Conservation (phyloP, 2,797 vertebrate genomes). For the Mormyrus proboscirostris region DNA sequence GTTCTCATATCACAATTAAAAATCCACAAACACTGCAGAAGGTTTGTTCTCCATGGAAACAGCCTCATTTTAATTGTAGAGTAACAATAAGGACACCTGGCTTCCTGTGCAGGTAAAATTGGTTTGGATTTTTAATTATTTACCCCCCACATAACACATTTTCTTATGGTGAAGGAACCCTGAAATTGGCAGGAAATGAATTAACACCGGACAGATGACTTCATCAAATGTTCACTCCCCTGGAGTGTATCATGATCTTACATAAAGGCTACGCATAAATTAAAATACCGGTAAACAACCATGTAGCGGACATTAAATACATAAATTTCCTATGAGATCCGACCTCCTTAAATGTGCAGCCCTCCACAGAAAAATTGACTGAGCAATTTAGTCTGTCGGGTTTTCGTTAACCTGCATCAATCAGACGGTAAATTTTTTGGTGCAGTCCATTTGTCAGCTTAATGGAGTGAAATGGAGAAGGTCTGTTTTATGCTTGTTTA, state of each 20-base stretch:
- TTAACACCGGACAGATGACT: not conserved
- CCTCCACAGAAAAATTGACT: constrained; percentile 21
- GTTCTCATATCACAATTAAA: not conserved
- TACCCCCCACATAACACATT: not conserved
- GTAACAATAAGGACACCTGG: constrained; percentile 8
- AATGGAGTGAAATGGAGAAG: constrained; percentile 28
- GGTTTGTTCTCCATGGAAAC: constrained; percentile 30
- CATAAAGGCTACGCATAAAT: not conserved
- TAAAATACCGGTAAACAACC: not conserved
- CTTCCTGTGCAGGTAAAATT: constrained; percentile 15
- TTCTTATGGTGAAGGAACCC: constrained; percentile 5
- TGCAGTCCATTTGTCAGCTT: constrained; percentile 30
- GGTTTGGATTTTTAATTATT: constrained; percentile 11
- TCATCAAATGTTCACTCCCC: constrained; percentile 12
- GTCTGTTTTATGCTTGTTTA: constrained; percentile 24
- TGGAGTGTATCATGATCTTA: not conserved
- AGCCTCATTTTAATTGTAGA: constrained; percentile 17
- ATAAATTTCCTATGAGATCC: not conserved
- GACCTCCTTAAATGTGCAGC: constrained; percentile 17
- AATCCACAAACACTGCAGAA: not conserved
- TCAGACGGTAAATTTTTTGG: constrained; percentile 24
- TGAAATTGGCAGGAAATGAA: constrained; percentile 15
- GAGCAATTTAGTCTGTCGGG: constrained; percentile 26
- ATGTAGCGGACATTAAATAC: not conserved
- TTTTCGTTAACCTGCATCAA: constrained; percentile 13